These are phyloP conservation scores for Eubasilissa regina DNA, from an alignment of 1,140 invertebrate species.

Conservation along the genomic window DNA sequence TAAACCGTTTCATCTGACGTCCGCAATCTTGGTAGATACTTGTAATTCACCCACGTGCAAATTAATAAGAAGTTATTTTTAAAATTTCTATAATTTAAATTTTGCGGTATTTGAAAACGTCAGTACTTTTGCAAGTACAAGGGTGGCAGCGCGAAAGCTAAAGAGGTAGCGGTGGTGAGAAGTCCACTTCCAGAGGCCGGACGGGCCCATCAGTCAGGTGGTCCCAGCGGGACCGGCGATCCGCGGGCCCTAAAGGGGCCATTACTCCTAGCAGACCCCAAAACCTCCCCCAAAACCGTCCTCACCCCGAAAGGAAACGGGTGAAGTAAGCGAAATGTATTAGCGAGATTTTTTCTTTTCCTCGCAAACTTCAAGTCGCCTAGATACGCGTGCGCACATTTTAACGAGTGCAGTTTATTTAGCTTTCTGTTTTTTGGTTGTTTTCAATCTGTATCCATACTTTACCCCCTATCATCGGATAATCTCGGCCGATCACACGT, in stretches of 20 bases:
- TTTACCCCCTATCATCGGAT: slow-evolving; percentile 37
- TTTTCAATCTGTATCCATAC: not conserved
- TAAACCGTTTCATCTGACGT: no score
- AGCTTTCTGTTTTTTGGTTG: slow-evolving; percentile 1
- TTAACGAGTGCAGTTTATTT: not conserved
- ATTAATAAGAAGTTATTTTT: no score
- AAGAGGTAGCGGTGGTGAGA: slow-evolving; percentile 36
- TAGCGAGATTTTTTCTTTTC: not conserved
- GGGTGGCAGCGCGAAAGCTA: not conserved
- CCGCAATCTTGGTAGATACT: no score
- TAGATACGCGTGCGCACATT: not conserved
- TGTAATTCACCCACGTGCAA: no score
- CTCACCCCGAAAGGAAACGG: not conserved
- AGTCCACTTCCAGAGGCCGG: slow-evolving; percentile 26
- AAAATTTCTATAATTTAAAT: no score
- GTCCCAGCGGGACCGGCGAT: slow-evolving; percentile 50
- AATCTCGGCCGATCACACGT: slow-evolving; percentile 60
- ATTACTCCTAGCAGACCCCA: slow-evolving; percentile 53
- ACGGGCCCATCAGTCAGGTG: slow-evolving; percentile 56
- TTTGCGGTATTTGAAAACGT: no score
- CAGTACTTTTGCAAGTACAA: no score
- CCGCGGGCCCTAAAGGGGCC: slow-evolving; percentile 46
- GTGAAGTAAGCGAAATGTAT: not conserved
- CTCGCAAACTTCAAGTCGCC: no score
- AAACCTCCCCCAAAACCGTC: slow-evolving; percentile 33